Evolutionary conservation across 2,888 invertebrate species (phyloP).

Genomic region (Iselma pallidipennis): DNA sequence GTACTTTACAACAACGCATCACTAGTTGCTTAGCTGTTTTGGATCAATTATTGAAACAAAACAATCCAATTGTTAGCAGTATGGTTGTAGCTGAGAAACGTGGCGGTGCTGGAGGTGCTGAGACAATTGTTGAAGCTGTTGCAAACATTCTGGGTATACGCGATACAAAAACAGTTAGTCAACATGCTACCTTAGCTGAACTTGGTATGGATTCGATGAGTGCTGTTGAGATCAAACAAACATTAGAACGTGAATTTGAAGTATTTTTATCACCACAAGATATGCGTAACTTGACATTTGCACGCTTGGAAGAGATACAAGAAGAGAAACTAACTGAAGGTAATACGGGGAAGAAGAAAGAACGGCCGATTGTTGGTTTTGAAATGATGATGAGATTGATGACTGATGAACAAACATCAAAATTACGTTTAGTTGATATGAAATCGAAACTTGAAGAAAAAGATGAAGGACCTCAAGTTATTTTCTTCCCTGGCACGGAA

Average conservation of each 20-base stretch:
- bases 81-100: constrained; percentile 80
- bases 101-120: constrained; percentile 57
- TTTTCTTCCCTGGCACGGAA: constrained; percentile 71
- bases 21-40: constrained; percentile 63
- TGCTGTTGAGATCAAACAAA: constrained; percentile 95
- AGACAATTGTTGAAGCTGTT: constrained; percentile 72
- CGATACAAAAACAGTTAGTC: constrained; percentile 71
- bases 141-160: constrained; percentile 59
- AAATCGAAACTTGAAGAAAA: constrained; percentile 11
- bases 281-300: constrained; percentile 78
- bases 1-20: constrained; percentile 69
- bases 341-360: constrained; percentile 8
- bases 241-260: constrained; percentile 86
- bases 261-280: constrained; percentile 84
- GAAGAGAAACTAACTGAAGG: constrained; percentile 55
- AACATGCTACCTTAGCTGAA: constrained; percentile 78
- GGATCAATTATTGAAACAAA: constrained; percentile 71
- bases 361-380: constrained; percentile 54
- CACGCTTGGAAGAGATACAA: constrained; percentile 64
- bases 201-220: constrained; percentile 97
- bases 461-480: constrained; percentile 52
- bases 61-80: constrained; percentile 64
- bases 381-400: constrained; percentile 64
- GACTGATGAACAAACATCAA: constrained; percentile 62
- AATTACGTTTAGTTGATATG: constrained; percentile 57